Conservation (phyloP, 1,140 invertebrate genomes). For the silkworm (Bombyx mori) region ASM3026992v2 NC_085107.1:17729001-17729500, state of each 20-base stretch:
- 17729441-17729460: too few relatives aligned
- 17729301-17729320: too few relatives aligned
- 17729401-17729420: too few relatives aligned
- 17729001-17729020: conserved; percentile 6
- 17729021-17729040: conserved; percentile 8
- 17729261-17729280: too few relatives aligned
- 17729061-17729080: conserved; percentile 16
- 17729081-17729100: conserved; percentile 22
- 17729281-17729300: too few relatives aligned
- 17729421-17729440: too few relatives aligned
- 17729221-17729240: not conserved
- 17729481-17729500: too few relatives aligned
- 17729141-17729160: conserved; percentile 17
- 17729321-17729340: too few relatives aligned
- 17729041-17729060: conserved; percentile 11
- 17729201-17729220: not conserved
- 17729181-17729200: conserved; percentile 2
- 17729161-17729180: conserved; percentile 17
- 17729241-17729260: not conserved
- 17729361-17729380: too few relatives aligned
- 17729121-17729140: conserved; percentile 14
- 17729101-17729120: conserved; percentile 19
- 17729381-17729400: too few relatives aligned
- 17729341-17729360: too few relatives aligned
- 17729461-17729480: too few relatives aligned